phyloP scores from a whole-genome alignment of 2,113 vertebrate genomes.

The Zeus faber region DNA sequence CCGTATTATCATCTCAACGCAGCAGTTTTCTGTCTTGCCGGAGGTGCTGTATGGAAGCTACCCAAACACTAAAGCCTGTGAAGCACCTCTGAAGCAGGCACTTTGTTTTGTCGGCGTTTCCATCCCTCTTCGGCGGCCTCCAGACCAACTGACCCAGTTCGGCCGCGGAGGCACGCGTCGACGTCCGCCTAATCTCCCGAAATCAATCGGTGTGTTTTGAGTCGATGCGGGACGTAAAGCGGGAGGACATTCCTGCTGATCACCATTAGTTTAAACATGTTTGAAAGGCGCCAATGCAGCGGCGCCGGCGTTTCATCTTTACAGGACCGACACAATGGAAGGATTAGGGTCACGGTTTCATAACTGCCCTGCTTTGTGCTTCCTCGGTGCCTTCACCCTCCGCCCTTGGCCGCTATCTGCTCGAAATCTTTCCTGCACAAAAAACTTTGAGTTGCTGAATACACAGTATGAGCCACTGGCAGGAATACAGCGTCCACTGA shows the following conservation, averaged over 20 bases:
- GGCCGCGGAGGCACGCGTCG: no score
- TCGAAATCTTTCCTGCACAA: slow-evolving; percentile 3
- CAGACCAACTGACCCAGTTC: no score
- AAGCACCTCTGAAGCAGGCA: no score
- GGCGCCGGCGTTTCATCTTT: slow-evolving; percentile 9
- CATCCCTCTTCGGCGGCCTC: no score
- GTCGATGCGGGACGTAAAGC: not conserved
- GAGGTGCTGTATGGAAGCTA: not conserved
- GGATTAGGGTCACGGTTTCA: slow-evolving; percentile 41
- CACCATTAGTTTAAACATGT: slow-evolving; percentile 17
- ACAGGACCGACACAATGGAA: slow-evolving; percentile 21
- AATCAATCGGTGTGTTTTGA: no score
- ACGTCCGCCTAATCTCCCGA: no score
- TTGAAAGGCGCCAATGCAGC: slow-evolving; percentile 2
- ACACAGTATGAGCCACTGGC: not conserved
- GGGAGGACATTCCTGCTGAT: slow-evolving; percentile 37
- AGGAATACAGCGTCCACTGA: slow-evolving; percentile 12
- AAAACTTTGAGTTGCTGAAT: slow-evolving; percentile 3
- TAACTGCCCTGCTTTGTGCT: slow-evolving; percentile 22
- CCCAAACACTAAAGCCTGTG: no score
- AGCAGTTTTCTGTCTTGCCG: not conserved
- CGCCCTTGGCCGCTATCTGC: not conserved
- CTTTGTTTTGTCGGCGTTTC: no score
- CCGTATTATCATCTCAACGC: not conserved
- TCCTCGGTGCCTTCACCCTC: slow-evolving; percentile 1